Percentiles rank a stretch among this genome's conserved stretches.
Evolutionary conservation across 2,888 invertebrate genomes (phyloP).

Genomic region (Tromatobia lineatoria): DNA sequence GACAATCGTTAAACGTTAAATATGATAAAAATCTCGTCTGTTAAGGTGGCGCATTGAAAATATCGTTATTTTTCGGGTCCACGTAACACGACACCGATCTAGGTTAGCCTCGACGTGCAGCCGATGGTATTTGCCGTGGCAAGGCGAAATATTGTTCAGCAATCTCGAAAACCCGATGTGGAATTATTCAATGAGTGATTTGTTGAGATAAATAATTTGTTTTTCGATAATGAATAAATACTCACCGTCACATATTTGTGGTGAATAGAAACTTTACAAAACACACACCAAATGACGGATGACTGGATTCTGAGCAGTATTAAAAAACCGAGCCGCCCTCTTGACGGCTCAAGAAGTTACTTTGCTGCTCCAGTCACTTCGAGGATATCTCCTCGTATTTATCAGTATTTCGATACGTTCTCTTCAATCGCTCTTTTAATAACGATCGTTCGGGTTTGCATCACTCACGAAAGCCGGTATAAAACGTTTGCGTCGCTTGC

Average conservation of each 20-base stretch:
- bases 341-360: slow-evolving; percentile 67
- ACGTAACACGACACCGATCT: slow-evolving; percentile 66
- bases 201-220: neutral
- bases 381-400: neutral
- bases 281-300: slow-evolving; percentile 76
- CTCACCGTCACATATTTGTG: slow-evolving; percentile 83
- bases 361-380: neutral
- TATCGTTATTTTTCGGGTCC: slow-evolving; percentile 51
- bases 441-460: neutral
- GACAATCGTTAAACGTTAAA: neutral
- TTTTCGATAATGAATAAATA: slow-evolving; percentile 52
- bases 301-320: slow-evolving; percentile 60
- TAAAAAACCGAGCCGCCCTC: slow-evolving; percentile 75
- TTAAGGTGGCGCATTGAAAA: slow-evolving; percentile 16
- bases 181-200: slow-evolving; percentile 6
- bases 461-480: neutral
- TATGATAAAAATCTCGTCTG: neutral
- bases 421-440: neutral
- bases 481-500: neutral
- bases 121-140: slow-evolving; percentile 40
- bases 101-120: slow-evolving; percentile 63
- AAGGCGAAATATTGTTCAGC: neutral
- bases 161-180: neutral
- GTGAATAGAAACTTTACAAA: slow-evolving; percentile 75
- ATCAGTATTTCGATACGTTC: neutral